A percentile compares a stretch with the other conserved stretches of the same genome.
phyloP scores from a whole-genome alignment of 2,113 vertebrate genomes.

The Apteryx mantelli region DNA sequence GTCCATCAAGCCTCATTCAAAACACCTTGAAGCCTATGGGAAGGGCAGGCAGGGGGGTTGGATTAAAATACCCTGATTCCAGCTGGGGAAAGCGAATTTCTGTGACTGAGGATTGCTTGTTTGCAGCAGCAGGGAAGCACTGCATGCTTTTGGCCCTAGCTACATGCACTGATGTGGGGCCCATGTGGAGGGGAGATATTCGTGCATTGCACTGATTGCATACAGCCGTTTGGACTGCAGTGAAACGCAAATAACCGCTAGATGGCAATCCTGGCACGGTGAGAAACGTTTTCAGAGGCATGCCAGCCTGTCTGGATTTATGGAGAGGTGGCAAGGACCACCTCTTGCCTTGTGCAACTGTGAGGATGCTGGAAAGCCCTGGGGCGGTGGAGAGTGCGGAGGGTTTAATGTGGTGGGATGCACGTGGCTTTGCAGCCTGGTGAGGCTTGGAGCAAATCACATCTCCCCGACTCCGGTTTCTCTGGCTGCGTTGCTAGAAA shows the following conservation, averaged over 20 bases:
- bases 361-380: neutral
- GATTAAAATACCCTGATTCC: neutral
- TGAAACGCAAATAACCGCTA: neutral
- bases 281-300: neutral
- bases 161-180: neutral
- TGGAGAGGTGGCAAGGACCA: neutral
- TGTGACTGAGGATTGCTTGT: no score
- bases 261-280: constrained; percentile 24
- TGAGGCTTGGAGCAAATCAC: neutral
- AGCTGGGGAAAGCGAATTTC: neutral
- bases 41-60: neutral
- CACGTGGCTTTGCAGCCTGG: neutral
- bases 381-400: neutral
- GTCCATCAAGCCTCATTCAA: neutral
- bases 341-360: neutral
- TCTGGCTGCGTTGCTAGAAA: no score
- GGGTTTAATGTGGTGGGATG: neutral
- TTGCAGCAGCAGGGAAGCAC: no score
- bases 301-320: neutral
- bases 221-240: neutral
- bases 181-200: neutral
- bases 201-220: neutral
- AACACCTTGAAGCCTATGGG: neutral
- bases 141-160: neutral
- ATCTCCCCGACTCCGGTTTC: no score